Evolutionary conservation across 2,797 vertebrate genomes (phyloP).

Genomic region (Mus spretus): DNA sequence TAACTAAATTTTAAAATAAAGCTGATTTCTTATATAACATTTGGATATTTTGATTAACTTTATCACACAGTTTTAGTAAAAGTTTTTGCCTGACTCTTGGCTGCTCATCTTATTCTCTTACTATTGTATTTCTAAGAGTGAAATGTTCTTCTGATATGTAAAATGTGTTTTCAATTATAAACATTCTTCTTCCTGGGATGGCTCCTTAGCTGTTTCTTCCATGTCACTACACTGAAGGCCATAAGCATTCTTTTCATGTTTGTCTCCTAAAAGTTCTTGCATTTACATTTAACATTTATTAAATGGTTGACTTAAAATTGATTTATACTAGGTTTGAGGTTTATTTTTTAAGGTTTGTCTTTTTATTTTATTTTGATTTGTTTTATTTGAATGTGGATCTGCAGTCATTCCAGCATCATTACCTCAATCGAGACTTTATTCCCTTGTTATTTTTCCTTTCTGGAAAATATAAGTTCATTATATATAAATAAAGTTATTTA

Average conservation of each 20-base stretch:
- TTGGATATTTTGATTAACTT: neutral
- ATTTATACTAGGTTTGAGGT: neutral
- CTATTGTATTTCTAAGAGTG: neutral
- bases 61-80: neutral
- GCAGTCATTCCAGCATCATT: neutral
- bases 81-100: neutral
- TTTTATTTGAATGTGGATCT: neutral
- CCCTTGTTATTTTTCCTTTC: neutral
- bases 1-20: neutral
- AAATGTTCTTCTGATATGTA: neutral
- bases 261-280: neutral
- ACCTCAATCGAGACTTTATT: neutral
- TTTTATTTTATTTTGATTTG: neutral
- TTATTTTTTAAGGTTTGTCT: neutral
- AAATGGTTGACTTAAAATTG: neutral
- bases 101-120: neutral
- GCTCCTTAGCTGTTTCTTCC: neutral
- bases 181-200: neutral
- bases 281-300: neutral
- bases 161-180: neutral
- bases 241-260: neutral
- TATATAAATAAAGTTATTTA: neutral
- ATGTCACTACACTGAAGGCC: neutral
- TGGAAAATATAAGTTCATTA: neutral
- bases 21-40: neutral